Percentiles rank a stretch among this genome's conserved stretches.
Evolutionary conservation across 2,113 vertebrate species (phyloP).

Genomic region (Strix uralensis): DNA sequence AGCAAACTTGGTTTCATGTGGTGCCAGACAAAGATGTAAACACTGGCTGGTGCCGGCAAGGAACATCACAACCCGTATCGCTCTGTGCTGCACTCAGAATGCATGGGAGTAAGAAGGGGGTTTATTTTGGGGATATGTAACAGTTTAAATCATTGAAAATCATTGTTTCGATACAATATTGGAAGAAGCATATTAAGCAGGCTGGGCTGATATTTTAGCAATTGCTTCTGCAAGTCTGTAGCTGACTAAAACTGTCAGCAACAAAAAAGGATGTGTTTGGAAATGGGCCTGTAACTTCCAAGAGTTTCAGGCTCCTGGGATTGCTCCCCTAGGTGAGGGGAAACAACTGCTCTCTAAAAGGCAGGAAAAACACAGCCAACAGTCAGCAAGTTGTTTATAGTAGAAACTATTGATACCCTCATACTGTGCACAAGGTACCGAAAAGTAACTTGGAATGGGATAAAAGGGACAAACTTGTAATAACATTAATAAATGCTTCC

Average conservation of each 20-base stretch:
- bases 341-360: not conserved
- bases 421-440: not conserved
- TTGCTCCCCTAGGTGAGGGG: not conserved
- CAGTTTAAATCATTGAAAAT: not conserved
- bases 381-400: not conserved
- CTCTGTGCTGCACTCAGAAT: not conserved
- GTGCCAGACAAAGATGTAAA: constrained; percentile 13
- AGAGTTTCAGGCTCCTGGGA: not conserved
- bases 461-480: not conserved
- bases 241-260: not conserved
- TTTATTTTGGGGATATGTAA: not conserved
- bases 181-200: not conserved
- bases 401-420: not conserved
- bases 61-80: not conserved
- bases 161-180: not conserved
- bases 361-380: not conserved
- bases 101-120: not conserved
- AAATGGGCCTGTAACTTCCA: not conserved
- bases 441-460: not conserved
- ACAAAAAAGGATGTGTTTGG: not conserved
- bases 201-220: not conserved
- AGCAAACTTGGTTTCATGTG: not conserved
- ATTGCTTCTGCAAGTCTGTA: not conserved
- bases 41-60: not conserved
- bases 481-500: not conserved